A percentile compares a stretch with the other conserved stretches of the same genome.
phyloP scores from a whole-genome alignment of 2,888 invertebrate genomes.

The Nymphalis polychloros region DNA sequence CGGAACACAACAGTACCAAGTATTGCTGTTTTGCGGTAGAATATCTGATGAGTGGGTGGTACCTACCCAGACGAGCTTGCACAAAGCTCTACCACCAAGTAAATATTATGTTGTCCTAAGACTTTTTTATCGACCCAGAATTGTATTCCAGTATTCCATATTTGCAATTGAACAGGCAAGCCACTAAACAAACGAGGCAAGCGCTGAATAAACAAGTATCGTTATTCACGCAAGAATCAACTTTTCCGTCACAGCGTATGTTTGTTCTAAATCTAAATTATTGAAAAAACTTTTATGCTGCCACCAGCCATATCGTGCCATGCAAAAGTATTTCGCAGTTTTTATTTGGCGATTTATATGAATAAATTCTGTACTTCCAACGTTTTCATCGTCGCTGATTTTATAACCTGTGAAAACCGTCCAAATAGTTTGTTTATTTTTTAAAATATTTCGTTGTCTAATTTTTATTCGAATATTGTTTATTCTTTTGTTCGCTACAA shows the following conservation, averaged over 20 bases:
- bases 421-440: neutral
- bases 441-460: too few relatives aligned
- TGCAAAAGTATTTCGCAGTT: conserved; percentile 4
- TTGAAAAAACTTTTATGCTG: conserved; percentile 3
- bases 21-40: too few relatives aligned
- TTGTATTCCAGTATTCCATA: too few relatives aligned
- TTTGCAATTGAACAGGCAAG: neutral
- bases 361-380: conserved; percentile 2
- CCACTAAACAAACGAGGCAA: neutral
- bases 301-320: neutral
- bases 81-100: too few relatives aligned
- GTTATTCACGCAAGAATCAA: conserved; percentile 7
- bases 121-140: too few relatives aligned
- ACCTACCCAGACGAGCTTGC: too few relatives aligned
- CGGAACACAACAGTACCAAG: too few relatives aligned
- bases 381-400: conserved; percentile 8
- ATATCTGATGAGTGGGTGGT: too few relatives aligned
- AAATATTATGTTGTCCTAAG: too few relatives aligned
- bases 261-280: conserved; percentile 10
- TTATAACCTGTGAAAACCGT: conserved; percentile 5
- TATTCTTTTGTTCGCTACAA: too few relatives aligned
- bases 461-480: too few relatives aligned
- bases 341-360: conserved; percentile 6
- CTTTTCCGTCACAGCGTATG: conserved; percentile 2
- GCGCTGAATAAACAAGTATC: neutral